These are phyloP conservation scores for Erannis defoliaria DNA, from an alignment of 2,888 invertebrate genomes.

Conservation along the genomic window DNA sequence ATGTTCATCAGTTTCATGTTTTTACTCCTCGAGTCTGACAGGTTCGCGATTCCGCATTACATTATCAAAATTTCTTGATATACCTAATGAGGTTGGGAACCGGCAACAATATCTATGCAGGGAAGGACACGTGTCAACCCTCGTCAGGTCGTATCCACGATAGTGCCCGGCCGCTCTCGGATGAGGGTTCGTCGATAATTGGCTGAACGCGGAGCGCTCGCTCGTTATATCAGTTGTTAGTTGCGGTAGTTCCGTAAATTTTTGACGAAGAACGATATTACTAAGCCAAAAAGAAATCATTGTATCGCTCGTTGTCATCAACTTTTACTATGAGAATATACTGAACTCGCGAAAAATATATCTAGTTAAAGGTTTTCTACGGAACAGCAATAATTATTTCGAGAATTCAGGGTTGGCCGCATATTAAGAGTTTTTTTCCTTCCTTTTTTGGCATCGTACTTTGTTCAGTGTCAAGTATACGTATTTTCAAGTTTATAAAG, in stretches of 20 bases:
- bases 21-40: not conserved
- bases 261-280: not conserved
- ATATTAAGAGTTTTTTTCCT: too few relatives aligned
- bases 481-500: too few relatives aligned
- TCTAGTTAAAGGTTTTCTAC: too few relatives aligned
- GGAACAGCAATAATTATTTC: too few relatives aligned
- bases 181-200: slow-evolving; percentile 46
- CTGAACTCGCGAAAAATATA: too few relatives aligned
- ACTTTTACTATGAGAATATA: too few relatives aligned
- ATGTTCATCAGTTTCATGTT: not conserved
- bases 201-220: slow-evolving; percentile 31
- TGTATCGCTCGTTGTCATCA: too few relatives aligned
- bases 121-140: slow-evolving; percentile 71
- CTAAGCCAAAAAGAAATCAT: too few relatives aligned
- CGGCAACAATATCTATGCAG: slow-evolving; percentile 59
- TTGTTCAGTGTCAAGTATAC: too few relatives aligned
- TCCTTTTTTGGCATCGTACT: too few relatives aligned
- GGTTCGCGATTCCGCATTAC: not conserved
- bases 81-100: slow-evolving; percentile 38
- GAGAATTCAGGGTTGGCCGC: too few relatives aligned
- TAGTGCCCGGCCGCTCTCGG: slow-evolving; percentile 42
- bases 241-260: slow-evolving; percentile 6
- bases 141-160: slow-evolving; percentile 58
- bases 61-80: slow-evolving; percentile 29
- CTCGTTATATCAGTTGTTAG: slow-evolving; percentile 24